These are phyloP conservation scores for Nasua narica DNA, from an alignment of 2,797 vertebrate species.

Conservation along the genomic window DNA sequence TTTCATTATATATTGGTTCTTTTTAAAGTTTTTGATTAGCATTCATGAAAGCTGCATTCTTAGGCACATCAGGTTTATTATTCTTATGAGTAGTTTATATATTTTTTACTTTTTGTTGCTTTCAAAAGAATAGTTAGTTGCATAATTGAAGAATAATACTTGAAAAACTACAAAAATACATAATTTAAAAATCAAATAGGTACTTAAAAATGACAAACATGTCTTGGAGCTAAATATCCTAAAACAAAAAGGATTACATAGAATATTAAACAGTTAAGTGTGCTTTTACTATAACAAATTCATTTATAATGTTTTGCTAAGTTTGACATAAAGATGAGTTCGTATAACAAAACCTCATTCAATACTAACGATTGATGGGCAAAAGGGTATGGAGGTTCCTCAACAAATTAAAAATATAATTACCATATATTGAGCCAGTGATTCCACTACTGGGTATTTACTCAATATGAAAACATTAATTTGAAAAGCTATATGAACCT, in stretches of 20 bases:
- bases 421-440: neutral
- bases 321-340: neutral
- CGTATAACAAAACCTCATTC: neutral
- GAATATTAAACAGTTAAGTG: neutral
- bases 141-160: neutral
- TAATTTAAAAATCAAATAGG: conserved; percentile 8
- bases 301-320: neutral
- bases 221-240: neutral
- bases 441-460: neutral
- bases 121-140: conserved; percentile 13
- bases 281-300: neutral
- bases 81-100: neutral
- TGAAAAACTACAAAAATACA: neutral
- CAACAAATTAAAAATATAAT: neutral
- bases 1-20: neutral
- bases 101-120: neutral
- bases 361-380: neutral
- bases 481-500: neutral
- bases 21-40: neutral
- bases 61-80: conserved; percentile 2
- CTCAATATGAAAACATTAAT: neutral
- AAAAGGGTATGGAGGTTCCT: neutral
- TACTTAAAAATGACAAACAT: neutral
- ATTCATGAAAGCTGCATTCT: neutral
- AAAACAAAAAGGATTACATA: neutral